A percentile compares a stretch with the other conserved stretches of the same genome.
These are phyloP conservation scores for Tholera decimalis DNA, from an alignment of 2,888 invertebrate genomes.

Conservation along the genomic window DNA sequence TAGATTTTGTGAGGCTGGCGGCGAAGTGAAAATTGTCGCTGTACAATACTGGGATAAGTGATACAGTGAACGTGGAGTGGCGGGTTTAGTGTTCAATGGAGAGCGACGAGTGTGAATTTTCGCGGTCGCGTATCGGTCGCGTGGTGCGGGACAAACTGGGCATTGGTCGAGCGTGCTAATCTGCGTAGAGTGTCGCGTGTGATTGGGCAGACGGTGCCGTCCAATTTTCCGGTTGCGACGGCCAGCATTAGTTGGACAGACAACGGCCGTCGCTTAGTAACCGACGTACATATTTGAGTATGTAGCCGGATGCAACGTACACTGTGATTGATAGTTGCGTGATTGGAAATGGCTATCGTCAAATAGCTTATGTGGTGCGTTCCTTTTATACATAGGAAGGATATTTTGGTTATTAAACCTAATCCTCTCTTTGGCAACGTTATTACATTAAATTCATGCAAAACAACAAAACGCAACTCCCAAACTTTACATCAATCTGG, in stretches of 20 bases:
- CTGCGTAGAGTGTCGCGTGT: conserved; percentile 90
- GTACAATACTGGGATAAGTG: conserved; percentile 81
- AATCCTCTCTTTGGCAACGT: background rate
- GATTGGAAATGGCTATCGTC: conserved; percentile 58
- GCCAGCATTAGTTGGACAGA: conserved; percentile 84
- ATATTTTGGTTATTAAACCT: background rate
- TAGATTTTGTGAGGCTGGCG: conserved; percentile 73
- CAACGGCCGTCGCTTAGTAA: conserved; percentile 81
- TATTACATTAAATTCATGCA: background rate
- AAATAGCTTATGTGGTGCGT: conserved; percentile 4
- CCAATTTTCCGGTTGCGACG: conserved; percentile 89
- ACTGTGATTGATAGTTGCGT: conserved; percentile 63
- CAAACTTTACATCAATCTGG: conserved; percentile 46
- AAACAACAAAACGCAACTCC: conserved; percentile 29
- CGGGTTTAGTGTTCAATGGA: conserved; percentile 82
- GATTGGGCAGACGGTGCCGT: conserved; percentile 89
- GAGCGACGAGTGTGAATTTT: conserved; percentile 81
- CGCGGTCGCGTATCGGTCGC: conserved; percentile 70
- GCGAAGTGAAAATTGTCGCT: conserved; percentile 66
- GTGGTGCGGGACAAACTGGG: conserved; percentile 76
- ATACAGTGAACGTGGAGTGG: conserved; percentile 66
- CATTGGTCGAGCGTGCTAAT: conserved; percentile 88
- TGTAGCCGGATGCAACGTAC: conserved; percentile 55
- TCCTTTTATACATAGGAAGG: background rate
- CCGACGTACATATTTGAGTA: conserved; percentile 78